phyloP scores from a whole-genome alignment of 2,888 invertebrate species.

The Plutella xylostella region DNA sequence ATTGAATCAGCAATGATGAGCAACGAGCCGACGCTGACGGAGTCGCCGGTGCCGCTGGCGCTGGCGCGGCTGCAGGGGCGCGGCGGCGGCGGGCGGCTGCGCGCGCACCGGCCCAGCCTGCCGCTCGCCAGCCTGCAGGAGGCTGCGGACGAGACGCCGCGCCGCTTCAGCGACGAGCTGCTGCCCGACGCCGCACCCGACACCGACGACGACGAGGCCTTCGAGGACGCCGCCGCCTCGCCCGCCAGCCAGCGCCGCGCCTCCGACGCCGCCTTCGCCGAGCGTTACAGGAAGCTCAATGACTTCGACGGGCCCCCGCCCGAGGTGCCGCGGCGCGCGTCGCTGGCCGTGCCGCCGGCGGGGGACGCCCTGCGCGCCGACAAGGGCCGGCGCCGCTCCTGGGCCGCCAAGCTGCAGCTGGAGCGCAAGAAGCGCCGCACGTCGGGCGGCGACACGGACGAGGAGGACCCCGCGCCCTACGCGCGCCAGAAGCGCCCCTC shows the following conservation, averaged over 20 bases:
- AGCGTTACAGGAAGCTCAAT: slow-evolving; percentile 53
- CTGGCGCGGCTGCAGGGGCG: slow-evolving; percentile 44
- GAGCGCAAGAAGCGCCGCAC: slow-evolving; percentile 69
- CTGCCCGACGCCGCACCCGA: slow-evolving; percentile 32
- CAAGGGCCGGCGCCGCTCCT: slow-evolving; percentile 73
- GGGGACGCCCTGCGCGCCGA: slow-evolving; percentile 44
- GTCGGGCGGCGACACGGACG: slow-evolving; percentile 56
- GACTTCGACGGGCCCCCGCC: slow-evolving; percentile 56
- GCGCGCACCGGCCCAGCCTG: slow-evolving; percentile 51
- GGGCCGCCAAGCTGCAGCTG: slow-evolving; percentile 67
- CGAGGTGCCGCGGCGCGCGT: slow-evolving; percentile 55
- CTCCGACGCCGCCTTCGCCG: slow-evolving; percentile 57
- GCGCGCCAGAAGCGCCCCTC: slow-evolving; percentile 81
- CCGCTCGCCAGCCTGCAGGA: slow-evolving; percentile 60
- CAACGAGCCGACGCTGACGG: slow-evolving; percentile 53
- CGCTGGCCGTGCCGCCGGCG: slow-evolving; percentile 48
- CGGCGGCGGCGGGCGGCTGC: slow-evolving; percentile 38
- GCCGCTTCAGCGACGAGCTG: slow-evolving; percentile 52
- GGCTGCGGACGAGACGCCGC: slow-evolving; percentile 50
- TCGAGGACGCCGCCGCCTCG: slow-evolving; percentile 34
- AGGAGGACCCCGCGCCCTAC: slow-evolving; percentile 55
- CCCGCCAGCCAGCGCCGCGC: slow-evolving; percentile 50
- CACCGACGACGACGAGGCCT: slow-evolving; percentile 54
- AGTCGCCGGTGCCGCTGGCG: slow-evolving; percentile 61
- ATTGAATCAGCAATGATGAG: slow-evolving; percentile 44